Conservation (phyloP, 2,888 invertebrate genomes). For the Halictus quadricinctus region DNA sequence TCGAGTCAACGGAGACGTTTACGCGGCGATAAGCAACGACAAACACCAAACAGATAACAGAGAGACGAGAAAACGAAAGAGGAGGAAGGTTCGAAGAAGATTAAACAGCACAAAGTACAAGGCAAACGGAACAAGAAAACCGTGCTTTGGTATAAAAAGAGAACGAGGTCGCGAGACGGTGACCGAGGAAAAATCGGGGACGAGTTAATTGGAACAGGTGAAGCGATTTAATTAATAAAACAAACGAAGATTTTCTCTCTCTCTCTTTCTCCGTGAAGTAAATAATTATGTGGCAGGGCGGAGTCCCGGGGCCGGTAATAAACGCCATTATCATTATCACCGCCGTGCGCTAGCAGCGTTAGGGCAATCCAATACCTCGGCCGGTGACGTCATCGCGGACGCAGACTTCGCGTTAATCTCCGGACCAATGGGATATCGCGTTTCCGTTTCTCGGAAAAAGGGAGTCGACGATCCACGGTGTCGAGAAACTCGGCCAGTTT, state of each 20-base stretch:
- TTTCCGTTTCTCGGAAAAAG: constrained; percentile 16
- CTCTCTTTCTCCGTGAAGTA: not conserved
- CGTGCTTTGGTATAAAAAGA: not conserved
- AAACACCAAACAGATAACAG: not conserved
- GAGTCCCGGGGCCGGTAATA: constrained; percentile 15
- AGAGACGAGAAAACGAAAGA: not conserved
- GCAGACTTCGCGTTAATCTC: constrained; percentile 28
- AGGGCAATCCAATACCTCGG: not conserved
- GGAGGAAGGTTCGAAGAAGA: not conserved
- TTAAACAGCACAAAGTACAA: not conserved
- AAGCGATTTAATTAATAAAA: not conserved
- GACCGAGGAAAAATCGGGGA: not conserved
- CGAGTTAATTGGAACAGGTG: not conserved
- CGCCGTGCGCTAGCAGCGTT: not conserved
- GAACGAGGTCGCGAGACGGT: not conserved
- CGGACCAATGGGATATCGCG: constrained; percentile 1
- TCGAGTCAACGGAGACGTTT: not conserved
- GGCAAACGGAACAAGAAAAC: not conserved
- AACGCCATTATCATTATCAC: constrained; percentile 13
- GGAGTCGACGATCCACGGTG: not conserved
- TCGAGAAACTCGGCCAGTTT: constrained; percentile 28
- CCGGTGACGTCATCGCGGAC: constrained; percentile 8
- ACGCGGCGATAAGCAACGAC: not conserved
- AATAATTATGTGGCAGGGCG: not conserved
- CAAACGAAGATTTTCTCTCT: not conserved